A percentile compares a stretch with the other conserved stretches of the same genome.
phyloP scores from a whole-genome alignment of 2,888 invertebrate species.

The Dicranocentrus wangi region DNA sequence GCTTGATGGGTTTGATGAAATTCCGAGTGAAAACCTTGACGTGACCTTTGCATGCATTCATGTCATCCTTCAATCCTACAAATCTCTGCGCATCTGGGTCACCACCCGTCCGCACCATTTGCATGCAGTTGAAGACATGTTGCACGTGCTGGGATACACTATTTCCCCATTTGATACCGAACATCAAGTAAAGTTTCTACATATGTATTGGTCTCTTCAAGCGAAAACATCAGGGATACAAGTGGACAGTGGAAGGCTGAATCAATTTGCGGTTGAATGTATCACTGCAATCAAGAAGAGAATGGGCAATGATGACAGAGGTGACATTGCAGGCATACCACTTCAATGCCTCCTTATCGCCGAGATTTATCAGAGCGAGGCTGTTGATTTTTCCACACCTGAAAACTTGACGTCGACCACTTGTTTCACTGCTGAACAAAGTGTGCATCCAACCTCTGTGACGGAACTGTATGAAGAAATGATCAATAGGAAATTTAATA shows the following conservation, averaged over 20 bases:
- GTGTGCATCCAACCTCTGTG: neutral
- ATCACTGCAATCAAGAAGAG: too few relatives aligned
- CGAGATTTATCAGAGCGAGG: neutral
- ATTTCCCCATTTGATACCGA: neutral
- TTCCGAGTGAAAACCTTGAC: neutral
- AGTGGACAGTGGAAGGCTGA: too few relatives aligned
- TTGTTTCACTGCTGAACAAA: neutral
- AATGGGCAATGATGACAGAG: too few relatives aligned
- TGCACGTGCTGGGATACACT: neutral
- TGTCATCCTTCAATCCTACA: neutral
- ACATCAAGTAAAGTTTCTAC: neutral
- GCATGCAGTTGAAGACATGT: neutral
- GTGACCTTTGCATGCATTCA: neutral
- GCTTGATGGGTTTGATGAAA: neutral
- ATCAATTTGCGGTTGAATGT: too few relatives aligned
- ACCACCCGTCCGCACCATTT: neutral
- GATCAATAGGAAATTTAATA: neutral
- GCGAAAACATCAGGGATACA: too few relatives aligned
- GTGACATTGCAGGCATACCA: neutral
- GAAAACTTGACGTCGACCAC: neutral
- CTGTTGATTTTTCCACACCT: neutral
- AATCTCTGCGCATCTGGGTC: neutral
- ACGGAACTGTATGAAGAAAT: neutral
- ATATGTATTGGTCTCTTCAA: neutral
- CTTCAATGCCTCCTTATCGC: neutral